phyloP scores from a whole-genome alignment of 2,113 vertebrate genomes.

The Myrmecobius fasciatus region DNA sequence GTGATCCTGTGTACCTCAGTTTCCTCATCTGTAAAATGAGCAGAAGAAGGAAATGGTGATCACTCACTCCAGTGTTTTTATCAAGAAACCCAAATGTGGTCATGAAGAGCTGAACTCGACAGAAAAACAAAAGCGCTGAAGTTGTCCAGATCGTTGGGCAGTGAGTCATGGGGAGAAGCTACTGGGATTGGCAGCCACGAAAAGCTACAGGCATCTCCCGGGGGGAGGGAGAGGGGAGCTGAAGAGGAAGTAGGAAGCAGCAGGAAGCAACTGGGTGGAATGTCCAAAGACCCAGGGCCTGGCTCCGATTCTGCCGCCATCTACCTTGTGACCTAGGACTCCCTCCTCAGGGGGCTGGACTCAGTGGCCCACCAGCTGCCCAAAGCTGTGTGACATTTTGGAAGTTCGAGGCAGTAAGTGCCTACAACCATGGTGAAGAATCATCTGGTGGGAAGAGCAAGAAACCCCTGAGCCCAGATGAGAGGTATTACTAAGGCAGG shows the following conservation, averaged over 20 bases:
- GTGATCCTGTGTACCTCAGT: too few relatives aligned
- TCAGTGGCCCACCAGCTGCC: conserved; percentile 58
- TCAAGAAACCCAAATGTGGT: not conserved
- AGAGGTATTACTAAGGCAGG: not conserved
- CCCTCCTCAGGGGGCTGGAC: not conserved
- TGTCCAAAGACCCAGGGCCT: conserved; percentile 2
- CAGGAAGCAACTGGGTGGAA: not conserved
- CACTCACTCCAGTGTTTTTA: not conserved
- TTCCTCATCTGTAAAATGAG: too few relatives aligned
- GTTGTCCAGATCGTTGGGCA: not conserved
- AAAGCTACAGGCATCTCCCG: not conserved
- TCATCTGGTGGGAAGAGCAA: conserved; percentile 75
- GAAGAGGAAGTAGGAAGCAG: not conserved
- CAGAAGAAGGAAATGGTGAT: not conserved
- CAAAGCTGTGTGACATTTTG: conserved; percentile 47
- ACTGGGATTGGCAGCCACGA: not conserved
- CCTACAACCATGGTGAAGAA: conserved; percentile 74
- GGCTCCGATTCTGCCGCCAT: not conserved
- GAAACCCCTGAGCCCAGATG: conserved; percentile 26
- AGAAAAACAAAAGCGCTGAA: not conserved
- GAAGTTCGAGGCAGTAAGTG: conserved; percentile 56
- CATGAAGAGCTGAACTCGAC: too few relatives aligned
- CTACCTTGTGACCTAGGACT: not conserved
- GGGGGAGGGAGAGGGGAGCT: not conserved
- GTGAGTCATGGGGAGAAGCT: not conserved